Conservation (phyloP, 2,888 invertebrate genomes). For the Zeuzera pyrina region DNA sequence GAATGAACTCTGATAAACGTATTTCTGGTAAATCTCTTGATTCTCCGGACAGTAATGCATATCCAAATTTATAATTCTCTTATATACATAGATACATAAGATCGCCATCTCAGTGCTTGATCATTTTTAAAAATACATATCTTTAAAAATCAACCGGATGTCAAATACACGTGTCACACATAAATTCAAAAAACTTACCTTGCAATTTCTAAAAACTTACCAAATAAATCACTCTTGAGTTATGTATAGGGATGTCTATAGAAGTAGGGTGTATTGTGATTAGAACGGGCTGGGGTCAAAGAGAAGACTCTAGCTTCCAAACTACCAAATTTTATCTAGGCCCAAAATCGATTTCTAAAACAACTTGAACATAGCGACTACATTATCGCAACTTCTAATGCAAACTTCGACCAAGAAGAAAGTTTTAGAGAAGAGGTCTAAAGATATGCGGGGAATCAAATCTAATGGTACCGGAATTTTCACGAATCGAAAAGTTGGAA, state of each 20-base stretch:
- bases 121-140: too few species aligned
- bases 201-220: too few species aligned
- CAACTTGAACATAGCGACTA: conserved; percentile 66
- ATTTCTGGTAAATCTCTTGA: conserved; percentile 16
- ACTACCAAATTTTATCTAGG: conserved; percentile 61
- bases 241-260: too few species aligned
- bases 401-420: conserved; percentile 64
- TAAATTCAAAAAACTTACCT: too few species aligned
- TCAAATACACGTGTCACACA: too few species aligned
- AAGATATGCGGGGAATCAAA: conserved; percentile 61
- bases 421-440: conserved; percentile 60
- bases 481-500: conserved; percentile 60
- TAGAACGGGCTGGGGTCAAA: conserved; percentile 30
- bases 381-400: conserved; percentile 66
- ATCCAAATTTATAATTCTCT: too few species aligned
- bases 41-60: conserved; percentile 26
- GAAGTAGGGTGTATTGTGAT: conserved; percentile 32
- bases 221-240: too few species aligned
- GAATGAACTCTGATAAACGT: conserved; percentile 25
- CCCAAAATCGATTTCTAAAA: conserved; percentile 63
- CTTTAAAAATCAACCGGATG: too few species aligned
- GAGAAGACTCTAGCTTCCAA: conserved; percentile 66
- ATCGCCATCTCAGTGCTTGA: too few species aligned
- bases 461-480: conserved; percentile 64
- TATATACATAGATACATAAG: too few species aligned